These are phyloP conservation scores for Nyctereutes procyonoides DNA, from an alignment of 2,113 vertebrate genomes.

Conservation along the genomic window DNA sequence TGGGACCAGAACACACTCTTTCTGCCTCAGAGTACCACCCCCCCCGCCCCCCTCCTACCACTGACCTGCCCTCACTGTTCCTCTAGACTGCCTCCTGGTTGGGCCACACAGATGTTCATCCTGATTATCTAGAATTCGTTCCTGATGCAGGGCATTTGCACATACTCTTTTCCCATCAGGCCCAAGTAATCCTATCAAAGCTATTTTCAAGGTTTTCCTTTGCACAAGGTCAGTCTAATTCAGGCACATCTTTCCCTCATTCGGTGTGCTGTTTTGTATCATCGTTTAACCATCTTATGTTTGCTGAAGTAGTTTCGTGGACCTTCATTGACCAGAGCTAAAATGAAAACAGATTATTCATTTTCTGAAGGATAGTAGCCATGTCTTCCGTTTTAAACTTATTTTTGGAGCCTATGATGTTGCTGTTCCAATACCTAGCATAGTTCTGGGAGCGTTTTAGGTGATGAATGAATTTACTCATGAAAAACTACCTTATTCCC, in stretches of 20 bases:
- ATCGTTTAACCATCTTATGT: not conserved
- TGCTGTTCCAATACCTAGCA: not conserved
- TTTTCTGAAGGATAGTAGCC: not conserved
- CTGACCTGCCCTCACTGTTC: not conserved
- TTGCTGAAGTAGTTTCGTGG: not conserved
- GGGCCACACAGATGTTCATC: not conserved
- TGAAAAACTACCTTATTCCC: constrained; percentile 68
- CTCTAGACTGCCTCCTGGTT: not conserved
- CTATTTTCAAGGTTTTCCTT: not conserved
- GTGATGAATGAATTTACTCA: constrained; percentile 64
- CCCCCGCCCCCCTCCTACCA: not conserved
- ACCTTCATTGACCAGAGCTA: not conserved
- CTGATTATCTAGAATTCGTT: not conserved
- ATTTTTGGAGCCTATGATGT: not conserved
- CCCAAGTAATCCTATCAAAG: not conserved
- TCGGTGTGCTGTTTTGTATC: not conserved
- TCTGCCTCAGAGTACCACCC: no score
- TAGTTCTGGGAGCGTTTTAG: constrained; percentile 58
- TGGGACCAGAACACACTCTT: not conserved
- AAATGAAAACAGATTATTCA: not conserved
- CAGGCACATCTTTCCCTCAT: not conserved
- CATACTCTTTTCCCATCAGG: not conserved
- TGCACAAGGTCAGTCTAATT: not conserved
- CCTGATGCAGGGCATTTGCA: not conserved
- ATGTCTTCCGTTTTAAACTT: constrained; percentile 4